Percentiles rank a stretch among this genome's conserved stretches.
phyloP scores from a whole-genome alignment of 1,140 invertebrate genomes.

The Chironomus striatipennis region DNA sequence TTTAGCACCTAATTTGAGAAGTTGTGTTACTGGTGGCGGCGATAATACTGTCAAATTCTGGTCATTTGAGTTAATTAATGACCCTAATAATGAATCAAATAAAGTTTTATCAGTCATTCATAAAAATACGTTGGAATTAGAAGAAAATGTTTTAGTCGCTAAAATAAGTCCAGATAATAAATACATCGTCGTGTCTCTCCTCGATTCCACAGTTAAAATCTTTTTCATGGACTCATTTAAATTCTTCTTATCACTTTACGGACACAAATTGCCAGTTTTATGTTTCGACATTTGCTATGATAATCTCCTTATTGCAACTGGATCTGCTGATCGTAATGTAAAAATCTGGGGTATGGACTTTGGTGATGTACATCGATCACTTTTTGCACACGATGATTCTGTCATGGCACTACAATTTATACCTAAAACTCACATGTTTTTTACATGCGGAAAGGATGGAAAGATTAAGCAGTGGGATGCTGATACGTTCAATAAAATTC shows the following conservation, averaged over 20 bases:
- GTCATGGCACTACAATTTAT: constrained; percentile 84
- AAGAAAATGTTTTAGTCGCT: constrained; percentile 78
- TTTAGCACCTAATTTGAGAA: constrained; percentile 67
- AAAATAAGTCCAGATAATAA: constrained; percentile 76
- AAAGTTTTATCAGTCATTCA: constrained; percentile 74
- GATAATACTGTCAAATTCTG: constrained; percentile 92
- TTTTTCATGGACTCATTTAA: constrained; percentile 92
- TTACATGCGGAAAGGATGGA: constrained; percentile 87
- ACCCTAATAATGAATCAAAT: constrained; percentile 28
- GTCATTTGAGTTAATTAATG: constrained; percentile 75
- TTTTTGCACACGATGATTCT: constrained; percentile 91
- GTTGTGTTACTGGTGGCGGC: constrained; percentile 74
- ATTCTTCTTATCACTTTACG: constrained; percentile 93
- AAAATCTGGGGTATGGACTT: constrained; percentile 99
- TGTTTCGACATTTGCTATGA: constrained; percentile 93
- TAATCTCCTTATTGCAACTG: constrained; percentile 81
- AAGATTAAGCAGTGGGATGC: constrained; percentile 96
- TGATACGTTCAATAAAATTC: constrained; percentile 84
- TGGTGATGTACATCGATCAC: constrained; percentile 86
- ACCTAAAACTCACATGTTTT: constrained; percentile 86
- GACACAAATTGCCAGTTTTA: constrained; percentile 90
- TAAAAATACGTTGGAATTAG: constrained; percentile 70
- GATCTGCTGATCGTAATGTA: constrained; percentile 89
- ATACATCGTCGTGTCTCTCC: constrained; percentile 79
- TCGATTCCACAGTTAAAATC: constrained; percentile 92